Percentiles rank a stretch among this genome's conserved stretches.
These are phyloP conservation scores for Amphilophus citrinellus DNA, from an alignment of 2,113 vertebrate species.

Conservation along the genomic window DNA sequence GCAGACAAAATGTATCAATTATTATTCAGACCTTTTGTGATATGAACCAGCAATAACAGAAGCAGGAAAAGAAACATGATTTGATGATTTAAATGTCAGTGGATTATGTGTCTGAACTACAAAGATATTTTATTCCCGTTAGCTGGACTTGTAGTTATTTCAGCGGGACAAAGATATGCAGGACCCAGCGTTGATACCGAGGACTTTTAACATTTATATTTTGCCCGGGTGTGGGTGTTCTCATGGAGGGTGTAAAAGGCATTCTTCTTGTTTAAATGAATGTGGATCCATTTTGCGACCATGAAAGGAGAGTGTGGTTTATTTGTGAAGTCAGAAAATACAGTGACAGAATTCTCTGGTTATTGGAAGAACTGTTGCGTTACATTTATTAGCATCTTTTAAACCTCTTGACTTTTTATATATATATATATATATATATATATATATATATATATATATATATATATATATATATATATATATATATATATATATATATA, in stretches of 20 bases:
- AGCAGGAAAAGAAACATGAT: background rate
- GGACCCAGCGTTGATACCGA: background rate
- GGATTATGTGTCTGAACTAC: conserved; percentile 10
- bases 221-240: background rate
- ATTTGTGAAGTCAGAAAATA: background rate
- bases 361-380: background rate
- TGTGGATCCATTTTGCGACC: background rate
- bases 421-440: too few species aligned
- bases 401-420: too few species aligned
- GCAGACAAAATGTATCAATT: conserved; percentile 28
- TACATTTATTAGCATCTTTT: background rate
- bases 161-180: background rate
- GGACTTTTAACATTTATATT: background rate
- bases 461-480: too few species aligned
- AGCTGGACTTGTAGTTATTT: conserved; percentile 7
- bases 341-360: background rate
- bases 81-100: conserved; percentile 38
- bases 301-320: background rate
- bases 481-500: too few species aligned
- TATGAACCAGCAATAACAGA: conserved; percentile 22
- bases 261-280: background rate
- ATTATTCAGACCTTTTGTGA: conserved; percentile 43
- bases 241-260: background rate
- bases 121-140: background rate
- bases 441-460: too few species aligned